Conservation (phyloP, 2,797 vertebrate species). For the Acipenser transmontanus region DNA sequence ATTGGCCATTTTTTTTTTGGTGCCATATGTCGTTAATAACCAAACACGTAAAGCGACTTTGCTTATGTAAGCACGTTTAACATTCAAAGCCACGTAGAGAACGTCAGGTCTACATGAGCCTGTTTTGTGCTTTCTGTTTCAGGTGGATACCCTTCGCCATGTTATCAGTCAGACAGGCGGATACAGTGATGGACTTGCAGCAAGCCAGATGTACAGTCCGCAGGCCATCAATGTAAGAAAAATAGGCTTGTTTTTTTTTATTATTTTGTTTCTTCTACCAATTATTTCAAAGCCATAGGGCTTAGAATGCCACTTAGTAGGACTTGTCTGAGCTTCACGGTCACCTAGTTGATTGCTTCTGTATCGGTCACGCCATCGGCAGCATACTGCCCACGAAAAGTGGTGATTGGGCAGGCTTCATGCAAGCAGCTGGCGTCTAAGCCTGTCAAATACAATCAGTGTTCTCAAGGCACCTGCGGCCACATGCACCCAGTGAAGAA, state of each 20-base stretch:
- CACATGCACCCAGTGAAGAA: conserved; percentile 49
- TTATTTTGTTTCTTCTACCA: conserved; percentile 61
- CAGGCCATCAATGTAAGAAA: conserved; percentile 98
- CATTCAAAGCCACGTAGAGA: no score
- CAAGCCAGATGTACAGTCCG: conserved; percentile 99
- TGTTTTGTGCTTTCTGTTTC: conserved; percentile 65
- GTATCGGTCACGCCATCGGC: conserved; percentile 65
- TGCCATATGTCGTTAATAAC: no score
- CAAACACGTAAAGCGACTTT: no score
- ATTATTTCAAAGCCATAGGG: conserved; percentile 89
- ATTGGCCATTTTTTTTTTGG: no score
- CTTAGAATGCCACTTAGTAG: conserved; percentile 77
- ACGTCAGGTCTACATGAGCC: conserved; percentile 44
- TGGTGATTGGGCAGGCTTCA: conserved; percentile 50
- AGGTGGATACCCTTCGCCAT: conserved; percentile 99
- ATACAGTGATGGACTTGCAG: conserved; percentile 97
- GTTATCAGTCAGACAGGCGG: conserved; percentile 99
- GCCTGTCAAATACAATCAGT: conserved; percentile 79
- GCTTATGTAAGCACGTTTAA: no score
- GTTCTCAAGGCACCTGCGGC: conserved; percentile 75
- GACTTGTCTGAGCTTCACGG: conserved; percentile 70
- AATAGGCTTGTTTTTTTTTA: conserved; percentile 42
- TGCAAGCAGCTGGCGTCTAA: conserved; percentile 64
- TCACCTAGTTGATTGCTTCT: conserved; percentile 77
- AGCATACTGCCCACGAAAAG: conserved; percentile 48